Percentiles rank a stretch among this genome's conserved stretches.
These are phyloP conservation scores for Serilophus lunatus DNA, from an alignment of 2,113 vertebrate species.

Conservation along the genomic window DNA sequence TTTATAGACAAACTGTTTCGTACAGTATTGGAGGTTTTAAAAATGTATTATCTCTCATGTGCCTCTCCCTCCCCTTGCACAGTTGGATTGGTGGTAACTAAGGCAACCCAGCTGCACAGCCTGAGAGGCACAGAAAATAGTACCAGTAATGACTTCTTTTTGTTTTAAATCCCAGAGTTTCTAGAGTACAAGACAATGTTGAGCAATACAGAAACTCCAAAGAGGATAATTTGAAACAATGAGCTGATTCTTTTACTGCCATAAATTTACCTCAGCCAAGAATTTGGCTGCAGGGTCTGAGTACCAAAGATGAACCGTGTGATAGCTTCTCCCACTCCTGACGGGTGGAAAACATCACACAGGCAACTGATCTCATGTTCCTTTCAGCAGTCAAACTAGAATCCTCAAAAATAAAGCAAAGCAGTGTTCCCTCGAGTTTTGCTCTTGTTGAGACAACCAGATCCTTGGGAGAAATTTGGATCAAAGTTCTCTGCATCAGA, in stretches of 20 bases:
- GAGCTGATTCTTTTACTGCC: constrained; percentile 21
- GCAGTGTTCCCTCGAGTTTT: background rate
- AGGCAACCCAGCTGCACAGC: constrained; percentile 63
- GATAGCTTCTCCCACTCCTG: background rate
- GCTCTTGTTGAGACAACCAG: background rate
- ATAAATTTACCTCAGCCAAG: constrained; percentile 34
- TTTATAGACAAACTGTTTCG: constrained; percentile 43
- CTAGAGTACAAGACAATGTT: constrained; percentile 38
- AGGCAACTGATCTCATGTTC: background rate
- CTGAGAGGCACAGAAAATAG: constrained; percentile 57
- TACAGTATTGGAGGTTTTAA: constrained; percentile 32
- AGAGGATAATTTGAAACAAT: constrained; percentile 56
- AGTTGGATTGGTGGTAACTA: constrained; percentile 57
- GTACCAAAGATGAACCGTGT: background rate
- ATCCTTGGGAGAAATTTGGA: background rate
- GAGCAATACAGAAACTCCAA: constrained; percentile 46
- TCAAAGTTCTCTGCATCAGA: background rate
- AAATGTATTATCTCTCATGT: constrained; percentile 45
- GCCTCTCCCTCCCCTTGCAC: constrained; percentile 38
- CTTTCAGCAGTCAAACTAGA: background rate
- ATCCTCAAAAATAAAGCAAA: background rate
- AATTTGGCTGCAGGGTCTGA: background rate
- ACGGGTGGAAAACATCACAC: background rate
- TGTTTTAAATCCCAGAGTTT: constrained; percentile 56
- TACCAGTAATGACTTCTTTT: constrained; percentile 46